These are phyloP conservation scores for Apamea anceps DNA, from an alignment of 2,888 invertebrate species.

Conservation along the genomic window DNA sequence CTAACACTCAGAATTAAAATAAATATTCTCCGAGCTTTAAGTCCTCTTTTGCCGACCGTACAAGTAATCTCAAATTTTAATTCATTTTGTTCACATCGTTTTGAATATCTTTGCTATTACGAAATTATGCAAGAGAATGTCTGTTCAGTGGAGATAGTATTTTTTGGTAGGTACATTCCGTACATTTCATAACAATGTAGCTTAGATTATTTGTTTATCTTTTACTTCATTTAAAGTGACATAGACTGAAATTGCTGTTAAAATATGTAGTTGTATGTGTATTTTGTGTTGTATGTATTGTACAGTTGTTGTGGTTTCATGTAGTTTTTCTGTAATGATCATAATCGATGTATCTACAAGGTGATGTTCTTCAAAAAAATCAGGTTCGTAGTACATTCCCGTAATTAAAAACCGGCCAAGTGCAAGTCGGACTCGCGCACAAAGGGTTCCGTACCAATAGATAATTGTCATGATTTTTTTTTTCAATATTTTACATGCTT, in stretches of 20 bases:
- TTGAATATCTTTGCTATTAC: constrained; percentile 47
- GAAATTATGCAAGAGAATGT: constrained; percentile 48
- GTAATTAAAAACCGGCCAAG: too few species aligned
- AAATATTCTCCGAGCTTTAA: background rate
- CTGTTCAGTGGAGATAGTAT: constrained; percentile 23
- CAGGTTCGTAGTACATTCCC: too few species aligned
- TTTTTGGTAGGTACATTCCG: constrained; percentile 6
- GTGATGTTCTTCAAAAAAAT: too few species aligned
- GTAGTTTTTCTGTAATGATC: background rate
- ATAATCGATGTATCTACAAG: background rate
- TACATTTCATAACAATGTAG: background rate
- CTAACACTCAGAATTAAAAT: background rate
- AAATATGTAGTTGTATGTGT: too few species aligned
- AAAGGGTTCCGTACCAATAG: too few species aligned
- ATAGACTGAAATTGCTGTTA: too few species aligned
- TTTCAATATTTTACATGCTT: too few species aligned
- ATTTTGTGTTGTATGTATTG: too few species aligned
- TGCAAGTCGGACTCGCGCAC: too few species aligned
- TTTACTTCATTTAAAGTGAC: too few species aligned
- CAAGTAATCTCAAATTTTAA: constrained; percentile 60
- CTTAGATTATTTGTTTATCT: background rate
- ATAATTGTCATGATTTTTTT: too few species aligned
- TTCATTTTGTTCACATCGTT: constrained; percentile 60
- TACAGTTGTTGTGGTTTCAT: too few species aligned
- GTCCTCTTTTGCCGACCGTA: constrained; percentile 18